phyloP scores from a whole-genome alignment of 2,888 invertebrate species.

The Macrophya annulata region DNA sequence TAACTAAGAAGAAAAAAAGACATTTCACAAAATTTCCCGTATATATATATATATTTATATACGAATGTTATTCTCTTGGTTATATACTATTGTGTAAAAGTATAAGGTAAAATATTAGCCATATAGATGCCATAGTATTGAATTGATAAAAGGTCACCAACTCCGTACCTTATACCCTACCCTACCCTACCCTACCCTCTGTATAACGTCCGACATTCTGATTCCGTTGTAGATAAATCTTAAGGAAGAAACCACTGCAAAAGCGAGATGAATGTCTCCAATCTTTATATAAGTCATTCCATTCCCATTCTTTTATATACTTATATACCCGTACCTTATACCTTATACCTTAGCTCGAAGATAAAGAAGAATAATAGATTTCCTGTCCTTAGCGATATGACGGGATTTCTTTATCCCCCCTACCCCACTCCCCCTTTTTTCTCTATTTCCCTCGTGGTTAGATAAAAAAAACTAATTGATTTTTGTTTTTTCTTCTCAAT shows the following conservation, averaged over 20 bases:
- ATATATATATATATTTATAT: no score
- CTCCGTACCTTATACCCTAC: no score
- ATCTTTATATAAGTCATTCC: constrained; percentile 50
- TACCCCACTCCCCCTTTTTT: no score
- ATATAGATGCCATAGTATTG: not conserved
- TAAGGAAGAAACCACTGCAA: not conserved
- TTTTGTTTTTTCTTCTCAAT: no score
- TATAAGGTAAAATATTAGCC: constrained; percentile 13
- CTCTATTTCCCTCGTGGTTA: no score
- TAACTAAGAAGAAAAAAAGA: no score
- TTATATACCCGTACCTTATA: no score
- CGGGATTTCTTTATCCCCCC: not conserved
- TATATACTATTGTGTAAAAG: not conserved
- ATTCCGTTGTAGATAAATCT: not conserved
- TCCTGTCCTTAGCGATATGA: constrained; percentile 12
- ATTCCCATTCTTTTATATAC: constrained; percentile 4
- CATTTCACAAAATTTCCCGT: not conserved
- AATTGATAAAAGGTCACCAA: constrained; percentile 30
- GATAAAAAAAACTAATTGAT: no score
- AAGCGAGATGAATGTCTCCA: constrained; percentile 27
- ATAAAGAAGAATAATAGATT: constrained; percentile 79
- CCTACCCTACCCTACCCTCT: no score
- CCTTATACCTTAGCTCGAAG: constrained; percentile 63
- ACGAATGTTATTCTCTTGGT: no score
- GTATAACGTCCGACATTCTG: not conserved